phyloP scores from a whole-genome alignment of 2,113 vertebrate genomes.

The Myrmecophaga tridactyla region DNA sequence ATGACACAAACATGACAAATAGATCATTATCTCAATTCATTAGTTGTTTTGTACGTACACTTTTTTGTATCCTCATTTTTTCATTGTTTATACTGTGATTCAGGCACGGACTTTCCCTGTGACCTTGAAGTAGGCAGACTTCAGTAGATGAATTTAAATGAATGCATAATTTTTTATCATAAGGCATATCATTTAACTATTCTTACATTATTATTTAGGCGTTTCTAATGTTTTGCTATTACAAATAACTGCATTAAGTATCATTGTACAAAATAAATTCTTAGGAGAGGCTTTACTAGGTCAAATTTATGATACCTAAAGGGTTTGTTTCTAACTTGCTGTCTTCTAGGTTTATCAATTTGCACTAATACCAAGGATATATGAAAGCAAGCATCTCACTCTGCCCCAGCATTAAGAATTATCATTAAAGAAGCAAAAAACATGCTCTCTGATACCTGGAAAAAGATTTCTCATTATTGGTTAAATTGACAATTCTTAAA shows the following conservation, averaged over 20 bases:
- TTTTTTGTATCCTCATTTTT: not conserved
- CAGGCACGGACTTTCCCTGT: not conserved
- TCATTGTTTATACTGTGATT: not conserved
- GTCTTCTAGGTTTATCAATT: constrained; percentile 15
- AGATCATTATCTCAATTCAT: not conserved
- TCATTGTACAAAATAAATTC: not conserved
- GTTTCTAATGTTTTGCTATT: not conserved
- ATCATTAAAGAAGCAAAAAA: not conserved
- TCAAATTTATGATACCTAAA: not conserved
- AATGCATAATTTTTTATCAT: not conserved
- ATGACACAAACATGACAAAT: not conserved
- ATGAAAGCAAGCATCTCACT: not conserved
- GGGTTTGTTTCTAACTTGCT: not conserved
- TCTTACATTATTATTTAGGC: not conserved
- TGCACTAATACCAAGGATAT: not conserved
- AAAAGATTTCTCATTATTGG: not conserved
- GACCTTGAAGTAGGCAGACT: not conserved
- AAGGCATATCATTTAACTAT: not conserved
- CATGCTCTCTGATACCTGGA: not conserved
- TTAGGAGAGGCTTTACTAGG: not conserved
- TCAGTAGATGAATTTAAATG: not conserved
- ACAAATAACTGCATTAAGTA: not conserved
- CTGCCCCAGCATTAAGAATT: not conserved
- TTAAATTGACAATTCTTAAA: not conserved
- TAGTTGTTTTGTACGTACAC: not conserved